phyloP scores from a whole-genome alignment of 23 tunicate genomes.

The Botrylloides violaceus region DNA sequence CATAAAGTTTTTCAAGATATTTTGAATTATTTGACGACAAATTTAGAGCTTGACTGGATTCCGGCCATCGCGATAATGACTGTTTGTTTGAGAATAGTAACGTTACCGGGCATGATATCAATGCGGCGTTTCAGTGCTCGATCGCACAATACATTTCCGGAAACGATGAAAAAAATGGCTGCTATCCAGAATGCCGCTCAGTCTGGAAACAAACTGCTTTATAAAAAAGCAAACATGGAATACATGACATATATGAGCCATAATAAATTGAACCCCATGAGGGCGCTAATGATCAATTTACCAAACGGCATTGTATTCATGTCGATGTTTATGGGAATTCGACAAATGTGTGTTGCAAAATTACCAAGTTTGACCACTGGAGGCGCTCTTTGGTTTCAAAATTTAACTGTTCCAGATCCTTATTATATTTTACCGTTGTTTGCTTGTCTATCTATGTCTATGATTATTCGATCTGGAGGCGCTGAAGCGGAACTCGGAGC shows the following conservation, averaged over 20 bases:
- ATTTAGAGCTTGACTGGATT: conserved; percentile 58
- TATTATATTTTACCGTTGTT: conserved; percentile 47
- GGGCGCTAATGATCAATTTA: conserved; percentile 30
- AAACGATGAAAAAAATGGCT: conserved; percentile 15
- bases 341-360: conserved; percentile 40
- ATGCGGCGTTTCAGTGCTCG: conserved; percentile 46
- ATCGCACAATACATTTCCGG: conserved; percentile 42
- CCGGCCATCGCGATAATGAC: conserved; percentile 61
- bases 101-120: conserved; percentile 43
- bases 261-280: conserved; percentile 50
- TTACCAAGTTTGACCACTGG: conserved; percentile 44
- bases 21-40: conserved; percentile 34
- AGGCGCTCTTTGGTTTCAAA: conserved; percentile 66
- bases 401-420: conserved; percentile 62
- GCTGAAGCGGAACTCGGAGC: conserved; percentile 71
- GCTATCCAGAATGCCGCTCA: background rate
- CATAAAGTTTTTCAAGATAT: conserved; percentile 57
- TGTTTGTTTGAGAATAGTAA: conserved; percentile 32
- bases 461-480: conserved; percentile 63
- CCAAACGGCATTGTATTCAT: conserved; percentile 50
- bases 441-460: conserved; percentile 34
- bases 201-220: background rate
- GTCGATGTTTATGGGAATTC: conserved; percentile 71
- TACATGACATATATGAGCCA: conserved; percentile 38
- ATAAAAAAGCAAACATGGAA: conserved; percentile 12